Base-by-base conservation (phyloP, 2,888 invertebrate species). In the Patella ulyssiponensis region DNA sequence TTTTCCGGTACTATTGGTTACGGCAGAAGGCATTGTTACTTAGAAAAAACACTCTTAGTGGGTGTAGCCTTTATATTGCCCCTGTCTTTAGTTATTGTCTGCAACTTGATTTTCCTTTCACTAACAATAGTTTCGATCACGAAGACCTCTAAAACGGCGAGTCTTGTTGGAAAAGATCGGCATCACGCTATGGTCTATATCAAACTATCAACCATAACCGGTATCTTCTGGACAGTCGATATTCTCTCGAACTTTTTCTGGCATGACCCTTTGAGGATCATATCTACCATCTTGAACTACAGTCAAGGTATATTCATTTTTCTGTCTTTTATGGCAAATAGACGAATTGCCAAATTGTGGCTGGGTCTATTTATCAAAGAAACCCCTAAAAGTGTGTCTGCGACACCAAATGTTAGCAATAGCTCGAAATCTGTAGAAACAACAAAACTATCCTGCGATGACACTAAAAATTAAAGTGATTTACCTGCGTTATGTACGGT, bases 281-380 rank as follows among this genome's bases (percentile, higher is more conserved):
- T 84, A 53, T 82, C 81, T 4, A 80, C 82, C 9, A 75, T 79
- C 12, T 69, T 86, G 3, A 84, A 82, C 27, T 84, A 82, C 2
- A 75, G 80, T 0, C 87, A 87, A 77, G 87, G 87, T 1, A 54
- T 86, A 1, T 82, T 84, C 69, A 80, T 87, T 44, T 86, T 84
- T 58, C 17, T 84, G 4, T 83, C 85, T 27, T 85, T 82, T 54
- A 76, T 82, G 0, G 78, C 82, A 64, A 87, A 85, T 77, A 71
- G 69, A 23, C 72, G 84, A 53, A 82, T 85, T 12, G 53, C 76
- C 12, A 75, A 20, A 52, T 64, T 85, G 75, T 84, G 73, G 69
- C 20, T 5, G 3, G 20, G n/a, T 23, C 54, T 56, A 23, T 15
- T 69, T 7, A 44, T 44, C 7, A 44, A 44, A 44, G 44, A 44